Evolutionary conservation across 2,113 vertebrate genomes (phyloP), one percentile per base, ranked within the genome.

Genomic region (Neoarius graeffei): DNA sequence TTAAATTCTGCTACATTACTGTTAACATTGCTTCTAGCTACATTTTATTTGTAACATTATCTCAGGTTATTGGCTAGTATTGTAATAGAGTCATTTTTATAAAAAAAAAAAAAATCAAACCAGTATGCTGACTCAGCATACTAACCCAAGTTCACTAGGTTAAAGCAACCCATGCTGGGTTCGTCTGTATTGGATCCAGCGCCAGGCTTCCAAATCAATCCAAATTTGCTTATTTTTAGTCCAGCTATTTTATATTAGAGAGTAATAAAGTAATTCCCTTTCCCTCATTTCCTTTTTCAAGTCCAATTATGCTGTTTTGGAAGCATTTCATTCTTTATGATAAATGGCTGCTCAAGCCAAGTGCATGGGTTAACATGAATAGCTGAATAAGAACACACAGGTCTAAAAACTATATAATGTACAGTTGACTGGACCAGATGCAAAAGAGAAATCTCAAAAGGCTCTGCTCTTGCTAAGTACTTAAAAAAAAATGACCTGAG

Each of bases 271-370:
- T 25, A 35, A 66, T 64, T 15, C 15, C 50, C 48, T 30, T 81
- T 54, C 23, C n/a, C 13, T 73, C 54, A 7, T n/a, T 79, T 60
- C 50, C 48, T 74, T 17, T 8, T 54, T 35, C 23, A 71, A 81
- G 27, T 54, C 79, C 7, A 62, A 71, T 77, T 10, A 15, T 30
- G n/a, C 23, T 52, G 19, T 85, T 66, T 81, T 80, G 71, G 50
- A 85, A 84, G 76, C 86, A 25, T 59, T 86, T 71, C 3, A 66
- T 59, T 83, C 66, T 42, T 54, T 9, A 69, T 81, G 87, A 90
- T 73, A 69, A 79, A 90, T 84, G 83, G 81, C 23, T 73, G 7
- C 62, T 88, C 42, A 88, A 60, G 64, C 71, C 79, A 69, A 88
- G 64, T 84, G 89, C 87, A 86, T 27, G 81, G 76, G 66, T 90